phyloP scores from a whole-genome alignment of 2,888 invertebrate genomes.

The Meteorus cinctellus region DNA sequence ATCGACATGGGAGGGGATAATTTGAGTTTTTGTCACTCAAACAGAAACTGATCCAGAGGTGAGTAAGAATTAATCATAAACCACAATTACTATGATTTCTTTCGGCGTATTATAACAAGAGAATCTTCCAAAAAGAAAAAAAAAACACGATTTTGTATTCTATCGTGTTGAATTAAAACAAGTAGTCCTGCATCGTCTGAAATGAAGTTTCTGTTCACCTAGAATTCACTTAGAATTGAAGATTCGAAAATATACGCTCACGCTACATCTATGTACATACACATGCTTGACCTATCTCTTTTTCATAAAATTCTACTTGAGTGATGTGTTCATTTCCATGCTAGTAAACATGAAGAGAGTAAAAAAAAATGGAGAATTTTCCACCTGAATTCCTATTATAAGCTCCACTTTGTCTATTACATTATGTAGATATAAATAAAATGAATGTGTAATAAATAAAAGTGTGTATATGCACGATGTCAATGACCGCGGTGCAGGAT shows the following conservation, averaged over 20 bases:
- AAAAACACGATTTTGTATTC: too few relatives aligned
- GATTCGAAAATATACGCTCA: background rate
- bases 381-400: slow-evolving; percentile 3
- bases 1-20: too few relatives aligned
- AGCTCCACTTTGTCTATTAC: background rate
- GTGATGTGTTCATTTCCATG: background rate
- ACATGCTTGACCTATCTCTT: slow-evolving; percentile 13
- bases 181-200: too few relatives aligned
- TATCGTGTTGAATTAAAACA: too few relatives aligned
- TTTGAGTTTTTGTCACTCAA: too few relatives aligned
- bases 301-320: background rate
- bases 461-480: slow-evolving; percentile 15
- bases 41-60: too few relatives aligned
- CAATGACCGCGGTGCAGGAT: slow-evolving; percentile 32
- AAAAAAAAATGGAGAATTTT: background rate
- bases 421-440: slow-evolving; percentile 16
- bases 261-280: too few relatives aligned
- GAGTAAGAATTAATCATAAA: too few relatives aligned
- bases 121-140: too few relatives aligned
- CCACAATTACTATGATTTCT: too few relatives aligned
- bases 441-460: slow-evolving; percentile 9
- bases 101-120: too few relatives aligned
- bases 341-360: background rate
- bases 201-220: background rate
- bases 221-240: too few relatives aligned